Evolutionary conservation across 1,140 invertebrate genomes (phyloP).

Genomic region (Epicauta chinensis): DNA sequence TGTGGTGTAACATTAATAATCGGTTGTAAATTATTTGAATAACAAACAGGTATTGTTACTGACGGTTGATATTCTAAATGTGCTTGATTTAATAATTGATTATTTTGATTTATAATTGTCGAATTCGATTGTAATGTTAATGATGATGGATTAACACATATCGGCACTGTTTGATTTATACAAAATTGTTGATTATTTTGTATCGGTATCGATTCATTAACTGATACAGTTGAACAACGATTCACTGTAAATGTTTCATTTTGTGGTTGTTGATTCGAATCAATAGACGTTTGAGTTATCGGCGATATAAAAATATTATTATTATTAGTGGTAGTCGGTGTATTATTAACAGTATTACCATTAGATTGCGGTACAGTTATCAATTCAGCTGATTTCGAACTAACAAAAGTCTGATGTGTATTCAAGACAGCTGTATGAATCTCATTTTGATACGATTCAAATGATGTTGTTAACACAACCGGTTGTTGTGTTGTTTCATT

Average conservation of each 20-base stretch:
- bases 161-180: constrained; percentile 25
- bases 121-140: constrained; percentile 18
- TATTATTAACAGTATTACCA: too few species aligned
- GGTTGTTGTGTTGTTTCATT: constrained; percentile 30
- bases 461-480: constrained; percentile 34
- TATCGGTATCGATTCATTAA: background rate
- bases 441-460: constrained; percentile 40
- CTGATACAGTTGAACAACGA: background rate
- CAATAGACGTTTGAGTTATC: background rate
- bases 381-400: constrained; percentile 27
- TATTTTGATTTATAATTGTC: constrained; percentile 18
- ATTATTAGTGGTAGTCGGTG: too few species aligned
- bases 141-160: constrained; percentile 27
- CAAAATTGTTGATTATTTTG: constrained; percentile 21
- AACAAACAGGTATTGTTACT: constrained; percentile 32
- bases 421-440: constrained; percentile 38
- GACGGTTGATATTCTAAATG: constrained; percentile 29
- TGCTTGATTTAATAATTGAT: constrained; percentile 17
- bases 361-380: constrained; percentile 16
- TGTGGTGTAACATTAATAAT: constrained; percentile 28
- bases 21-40: constrained; percentile 20
- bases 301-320: background rate
- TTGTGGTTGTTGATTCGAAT: background rate
- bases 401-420: constrained; percentile 30
- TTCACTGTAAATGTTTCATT: background rate